Evolutionary conservation across 2,113 vertebrate genomes (phyloP).

Genomic region (Columbina picui): DNA sequence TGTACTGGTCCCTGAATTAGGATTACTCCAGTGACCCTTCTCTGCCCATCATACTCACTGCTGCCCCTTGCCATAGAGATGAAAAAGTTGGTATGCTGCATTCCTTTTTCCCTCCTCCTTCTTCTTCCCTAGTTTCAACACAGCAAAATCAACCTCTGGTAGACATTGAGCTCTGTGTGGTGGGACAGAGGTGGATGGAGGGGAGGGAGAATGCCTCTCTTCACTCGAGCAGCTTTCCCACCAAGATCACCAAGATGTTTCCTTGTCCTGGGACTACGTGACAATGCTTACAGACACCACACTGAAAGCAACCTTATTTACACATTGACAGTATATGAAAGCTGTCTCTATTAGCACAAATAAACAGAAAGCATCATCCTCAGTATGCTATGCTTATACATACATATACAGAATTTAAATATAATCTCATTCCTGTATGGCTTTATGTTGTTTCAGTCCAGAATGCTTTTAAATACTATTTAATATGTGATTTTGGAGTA

Average conservation of each 20-base stretch:
- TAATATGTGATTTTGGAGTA: conserved; percentile 83
- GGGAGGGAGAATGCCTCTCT: not conserved
- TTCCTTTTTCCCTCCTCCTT: not conserved
- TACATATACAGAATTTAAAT: not conserved
- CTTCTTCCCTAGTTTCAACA: not conserved
- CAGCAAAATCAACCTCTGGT: not conserved
- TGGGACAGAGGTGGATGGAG: not conserved
- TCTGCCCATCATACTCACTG: conserved; percentile 1
- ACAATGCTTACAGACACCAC: not conserved
- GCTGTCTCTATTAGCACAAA: not conserved
- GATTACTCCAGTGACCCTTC: not conserved
- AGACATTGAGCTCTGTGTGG: not conserved
- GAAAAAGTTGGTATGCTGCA: not conserved
- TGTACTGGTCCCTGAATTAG: not conserved
- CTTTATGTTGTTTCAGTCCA: conserved; percentile 28
- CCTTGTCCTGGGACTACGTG: not conserved
- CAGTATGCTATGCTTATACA: not conserved
- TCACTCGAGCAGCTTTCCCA: not conserved
- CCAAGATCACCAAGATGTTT: not conserved
- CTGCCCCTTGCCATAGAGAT: conserved; percentile 31
- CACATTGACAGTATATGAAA: not conserved
- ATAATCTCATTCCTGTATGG: not conserved
- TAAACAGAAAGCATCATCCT: not conserved
- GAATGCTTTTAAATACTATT: conserved; percentile 70
- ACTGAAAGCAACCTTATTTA: not conserved